Base-by-base conservation (phyloP, 2,888 invertebrate genomes). In the Agelastica alni region DNA sequence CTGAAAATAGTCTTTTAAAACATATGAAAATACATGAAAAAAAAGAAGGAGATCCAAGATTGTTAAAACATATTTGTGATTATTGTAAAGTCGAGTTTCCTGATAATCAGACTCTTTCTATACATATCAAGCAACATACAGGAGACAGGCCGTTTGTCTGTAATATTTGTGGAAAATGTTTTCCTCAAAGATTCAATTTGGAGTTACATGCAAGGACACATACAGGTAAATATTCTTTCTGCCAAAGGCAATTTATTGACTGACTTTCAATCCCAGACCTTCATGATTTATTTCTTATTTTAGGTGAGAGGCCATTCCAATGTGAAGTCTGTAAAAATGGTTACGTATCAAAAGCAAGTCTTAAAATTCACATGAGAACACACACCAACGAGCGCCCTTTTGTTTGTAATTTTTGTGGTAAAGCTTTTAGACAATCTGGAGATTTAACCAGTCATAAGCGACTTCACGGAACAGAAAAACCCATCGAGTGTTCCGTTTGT, bases 1-100 rank as follows among this genome's bases (percentile, higher is more conserved):
- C 78, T 2, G 78, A 77, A 63, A 78, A 78, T 58, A 78, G 78
- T 61, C 59, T 78, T 26, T 60, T 77, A 45, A 78, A 78, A 62
- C 78, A 78, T 53, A 78, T 78, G 78, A 77, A 77, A 59, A 78
- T 78, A 14, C 78, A 78, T 30, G 77, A 77, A 59, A 76, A 77
- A 58, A 77, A 75, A 61, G 77, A 77, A 62, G 78, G 77, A 1
- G 78, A 78, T 68, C 77, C 77, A 2, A 76, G 72, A 2, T 59
- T 77, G 47, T 61, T 77, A 42, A 78, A 77, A 62, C 77, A 77
- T 52, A 76, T 78, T 56, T 78, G 78, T 61, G 78, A 77, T 70
- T 78, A 78, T 64, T 78, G 78, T 51, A 75, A 74, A 59, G 74
- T 75, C 30, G 78, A 78, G 62, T 77, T 77, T 68, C 72, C 75